Percentiles rank a stretch among this genome's conserved stretches.
phyloP scores from a whole-genome alignment of 1,140 invertebrate genomes.

The Cecropterus lyciades region DNA sequence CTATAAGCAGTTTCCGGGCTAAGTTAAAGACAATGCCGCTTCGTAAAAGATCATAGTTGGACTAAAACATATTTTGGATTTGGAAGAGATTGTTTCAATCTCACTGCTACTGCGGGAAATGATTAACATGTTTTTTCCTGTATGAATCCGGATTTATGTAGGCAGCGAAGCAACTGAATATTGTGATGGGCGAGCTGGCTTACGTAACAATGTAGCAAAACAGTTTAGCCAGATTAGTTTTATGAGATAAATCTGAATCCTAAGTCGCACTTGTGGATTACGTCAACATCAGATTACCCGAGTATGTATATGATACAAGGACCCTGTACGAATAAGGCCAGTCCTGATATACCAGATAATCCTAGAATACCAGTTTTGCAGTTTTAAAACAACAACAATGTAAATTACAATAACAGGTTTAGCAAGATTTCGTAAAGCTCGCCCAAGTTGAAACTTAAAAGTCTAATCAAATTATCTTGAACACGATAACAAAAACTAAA shows the following conservation, averaged over 20 bases:
- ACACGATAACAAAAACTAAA: background rate
- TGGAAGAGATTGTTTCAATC: too few relatives aligned
- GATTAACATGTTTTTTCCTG: background rate
- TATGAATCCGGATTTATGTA: slow-evolving; percentile 5
- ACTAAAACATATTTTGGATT: too few relatives aligned
- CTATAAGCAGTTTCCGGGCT: too few relatives aligned
- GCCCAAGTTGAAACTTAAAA: too few relatives aligned
- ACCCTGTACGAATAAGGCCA: background rate
- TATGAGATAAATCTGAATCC: slow-evolving; percentile 2
- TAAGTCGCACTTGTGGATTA: slow-evolving; percentile 6
- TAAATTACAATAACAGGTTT: too few relatives aligned
- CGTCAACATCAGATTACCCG: background rate
- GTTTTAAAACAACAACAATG: too few relatives aligned
- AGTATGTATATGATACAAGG: background rate
- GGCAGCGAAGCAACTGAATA: background rate
- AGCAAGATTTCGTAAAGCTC: too few relatives aligned
- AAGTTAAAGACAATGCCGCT: too few relatives aligned
- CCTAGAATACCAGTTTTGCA: too few relatives aligned
- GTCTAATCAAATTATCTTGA: background rate
- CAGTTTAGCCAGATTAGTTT: slow-evolving; percentile 4
- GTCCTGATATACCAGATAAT: background rate
- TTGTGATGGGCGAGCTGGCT: background rate
- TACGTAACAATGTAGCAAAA: slow-evolving; percentile 3
- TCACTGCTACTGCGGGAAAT: too few relatives aligned
- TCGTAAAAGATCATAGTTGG: too few relatives aligned